Conservation (phyloP, 2,797 vertebrate genomes). For the Naso thynnoides region DNA sequence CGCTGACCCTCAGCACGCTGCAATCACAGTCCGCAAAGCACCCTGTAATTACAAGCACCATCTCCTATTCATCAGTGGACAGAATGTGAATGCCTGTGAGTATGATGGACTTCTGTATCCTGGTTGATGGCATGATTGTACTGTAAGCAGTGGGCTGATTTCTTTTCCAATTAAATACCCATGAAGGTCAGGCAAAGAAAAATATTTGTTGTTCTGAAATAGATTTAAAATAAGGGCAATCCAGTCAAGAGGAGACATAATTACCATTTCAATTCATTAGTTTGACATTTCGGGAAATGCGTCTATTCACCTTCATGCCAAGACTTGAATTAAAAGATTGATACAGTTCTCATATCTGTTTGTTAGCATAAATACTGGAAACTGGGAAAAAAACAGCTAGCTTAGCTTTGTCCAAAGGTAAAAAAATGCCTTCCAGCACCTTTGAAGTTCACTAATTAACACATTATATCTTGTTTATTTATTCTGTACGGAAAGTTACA, state of each 20-base stretch:
- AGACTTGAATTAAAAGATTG: not conserved
- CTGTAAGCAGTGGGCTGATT: constrained; percentile 37
- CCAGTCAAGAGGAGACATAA: constrained; percentile 80
- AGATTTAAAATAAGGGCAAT: constrained; percentile 67
- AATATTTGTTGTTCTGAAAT: constrained; percentile 79
- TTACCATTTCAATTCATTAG: constrained; percentile 80
- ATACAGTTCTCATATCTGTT: not conserved
- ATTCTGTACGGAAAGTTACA: not conserved
- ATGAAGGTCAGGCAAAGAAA: constrained; percentile 67
- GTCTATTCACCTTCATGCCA: not conserved
- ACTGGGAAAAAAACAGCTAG: not conserved
- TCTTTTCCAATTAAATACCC: constrained; percentile 44
- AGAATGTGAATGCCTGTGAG: constrained; percentile 55
- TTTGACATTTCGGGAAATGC: constrained; percentile 31
- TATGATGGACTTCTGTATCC: constrained; percentile 43
- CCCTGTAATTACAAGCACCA: constrained; percentile 72
- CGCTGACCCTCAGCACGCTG: constrained; percentile 54
- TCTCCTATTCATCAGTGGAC: constrained; percentile 70
- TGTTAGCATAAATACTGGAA: not conserved
- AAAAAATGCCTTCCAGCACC: not conserved
- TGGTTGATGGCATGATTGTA: constrained; percentile 26
- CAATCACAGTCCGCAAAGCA: constrained; percentile 70
- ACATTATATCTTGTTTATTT: not conserved
- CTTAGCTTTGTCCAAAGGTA: not conserved
- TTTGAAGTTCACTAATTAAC: constrained; percentile 1